These are phyloP conservation scores for Tylochromis polylepis DNA, from an alignment of 2,113 vertebrate species.

Conservation along the genomic window DNA sequence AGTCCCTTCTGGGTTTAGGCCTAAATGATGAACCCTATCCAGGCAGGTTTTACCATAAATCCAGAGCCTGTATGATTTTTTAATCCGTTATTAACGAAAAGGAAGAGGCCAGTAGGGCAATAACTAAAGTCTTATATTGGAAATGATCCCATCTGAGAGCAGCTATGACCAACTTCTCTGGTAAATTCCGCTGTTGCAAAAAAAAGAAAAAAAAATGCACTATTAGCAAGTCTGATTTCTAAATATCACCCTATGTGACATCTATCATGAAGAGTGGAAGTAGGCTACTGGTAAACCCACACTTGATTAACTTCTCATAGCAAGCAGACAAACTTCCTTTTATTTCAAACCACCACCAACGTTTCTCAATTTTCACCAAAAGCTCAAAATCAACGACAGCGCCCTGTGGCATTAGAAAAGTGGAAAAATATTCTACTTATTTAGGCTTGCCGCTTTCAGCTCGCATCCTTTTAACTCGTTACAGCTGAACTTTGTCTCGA, in stretches of 20 bases:
- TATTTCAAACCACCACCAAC: not conserved
- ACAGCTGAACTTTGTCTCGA: not conserved
- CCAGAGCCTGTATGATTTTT: not conserved
- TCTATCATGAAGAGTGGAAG: conserved; percentile 9
- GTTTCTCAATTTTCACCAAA: not conserved
- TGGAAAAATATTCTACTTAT: not conserved
- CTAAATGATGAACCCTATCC: not conserved
- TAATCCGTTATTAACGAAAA: not conserved
- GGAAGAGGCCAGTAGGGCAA: not conserved
- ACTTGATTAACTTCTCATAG: conserved; percentile 10
- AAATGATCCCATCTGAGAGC: not conserved
- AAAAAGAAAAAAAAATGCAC: not conserved
- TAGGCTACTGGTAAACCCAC: not conserved
- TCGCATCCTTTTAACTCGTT: not conserved
- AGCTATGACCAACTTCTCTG: not conserved
- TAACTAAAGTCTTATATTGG: not conserved
- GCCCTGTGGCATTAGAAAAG: not conserved
- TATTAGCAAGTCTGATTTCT: conserved; percentile 10
- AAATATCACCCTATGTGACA: not conserved
- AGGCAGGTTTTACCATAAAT: not conserved
- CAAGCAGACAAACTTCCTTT: conserved; percentile 36
- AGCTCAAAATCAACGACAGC: not conserved
- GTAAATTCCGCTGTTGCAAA: conserved; percentile 11
- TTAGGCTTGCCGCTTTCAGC: not conserved
- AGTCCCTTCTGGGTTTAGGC: not conserved